These are phyloP conservation scores for Dolichomitus sp. DNA, from an alignment of 2,888 invertebrate genomes.

Conservation along the genomic window DNA sequence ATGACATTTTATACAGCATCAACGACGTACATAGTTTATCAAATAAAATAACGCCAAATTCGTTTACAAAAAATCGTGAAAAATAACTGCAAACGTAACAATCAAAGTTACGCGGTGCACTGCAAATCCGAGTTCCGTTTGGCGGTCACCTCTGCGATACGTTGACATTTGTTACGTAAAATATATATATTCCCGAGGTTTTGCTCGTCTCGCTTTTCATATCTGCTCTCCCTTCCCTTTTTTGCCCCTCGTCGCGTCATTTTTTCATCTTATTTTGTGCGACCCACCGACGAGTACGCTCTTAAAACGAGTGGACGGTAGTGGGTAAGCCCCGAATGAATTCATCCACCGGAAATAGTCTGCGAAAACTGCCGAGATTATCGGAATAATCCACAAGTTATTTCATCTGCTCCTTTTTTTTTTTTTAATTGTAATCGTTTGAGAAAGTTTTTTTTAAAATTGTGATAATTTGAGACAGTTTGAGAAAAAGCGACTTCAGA, in stretches of 20 bases:
- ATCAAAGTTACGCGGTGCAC: not conserved
- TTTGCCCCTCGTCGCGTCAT: not conserved
- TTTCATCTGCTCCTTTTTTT: not conserved
- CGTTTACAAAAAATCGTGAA: not conserved
- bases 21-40: not conserved
- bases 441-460: no score
- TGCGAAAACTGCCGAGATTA: not conserved
- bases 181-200: conserved; percentile 16
- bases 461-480: not conserved
- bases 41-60: not conserved
- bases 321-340: conserved; percentile 8
- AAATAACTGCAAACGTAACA: not conserved
- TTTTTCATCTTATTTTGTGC: conserved; percentile 1
- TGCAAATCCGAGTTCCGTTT: conserved; percentile 46
- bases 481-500: not conserved
- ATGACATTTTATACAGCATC: no score
- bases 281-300: not conserved
- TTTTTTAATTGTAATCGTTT: no score
- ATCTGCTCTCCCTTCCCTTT: not conserved
- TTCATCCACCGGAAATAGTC: not conserved
- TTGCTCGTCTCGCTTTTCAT: conserved; percentile 4
- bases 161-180: conserved; percentile 62
- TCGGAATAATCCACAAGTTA: not conserved
- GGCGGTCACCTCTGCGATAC: conserved; percentile 66
- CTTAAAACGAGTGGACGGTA: conserved; percentile 2